Evolutionary conservation across 2,797 vertebrate genomes (phyloP).

Genomic region (Hoplostethus mediterraneus): DNA sequence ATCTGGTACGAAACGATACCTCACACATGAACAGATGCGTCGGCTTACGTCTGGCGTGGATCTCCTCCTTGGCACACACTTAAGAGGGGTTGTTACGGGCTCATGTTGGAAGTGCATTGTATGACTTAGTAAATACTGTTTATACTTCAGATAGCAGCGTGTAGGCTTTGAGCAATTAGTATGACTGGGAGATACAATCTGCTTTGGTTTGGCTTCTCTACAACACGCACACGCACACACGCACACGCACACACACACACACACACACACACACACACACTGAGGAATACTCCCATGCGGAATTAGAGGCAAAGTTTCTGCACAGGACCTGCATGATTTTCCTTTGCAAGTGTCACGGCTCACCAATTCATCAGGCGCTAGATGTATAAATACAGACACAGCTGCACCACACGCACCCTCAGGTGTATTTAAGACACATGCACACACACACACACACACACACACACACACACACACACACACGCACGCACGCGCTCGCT

Average conservation of each 20-base stretch:
- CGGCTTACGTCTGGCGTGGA: conserved; percentile 15
- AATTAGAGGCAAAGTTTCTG: neutral
- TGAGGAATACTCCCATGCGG: no score
- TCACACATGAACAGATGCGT: conserved; percentile 19
- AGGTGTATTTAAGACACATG: conserved; percentile 17
- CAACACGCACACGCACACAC: neutral
- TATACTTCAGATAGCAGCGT: conserved; percentile 37
- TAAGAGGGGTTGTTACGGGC: conserved; percentile 15
- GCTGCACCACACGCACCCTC: conserved; percentile 44
- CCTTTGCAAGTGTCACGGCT: conserved; percentile 17
- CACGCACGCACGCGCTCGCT: conserved; percentile 9
- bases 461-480: conserved; percentile 8
- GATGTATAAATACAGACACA: conserved; percentile 42
- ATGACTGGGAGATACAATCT: conserved; percentile 40
- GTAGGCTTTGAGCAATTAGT: conserved; percentile 44
- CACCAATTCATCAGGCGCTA: conserved; percentile 48
- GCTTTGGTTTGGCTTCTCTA: conserved; percentile 8
- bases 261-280: neutral
- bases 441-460: conserved; percentile 7
- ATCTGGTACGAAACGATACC: conserved; percentile 37
- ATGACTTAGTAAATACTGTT: conserved; percentile 49
- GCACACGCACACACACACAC: conserved; percentile 12
- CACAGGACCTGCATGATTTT: conserved; percentile 8
- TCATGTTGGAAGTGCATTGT: conserved; percentile 32
- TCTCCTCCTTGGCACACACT: conserved; percentile 35